Conservation (phyloP, 2,888 invertebrate species). For the Alsophila aescularia region DNA sequence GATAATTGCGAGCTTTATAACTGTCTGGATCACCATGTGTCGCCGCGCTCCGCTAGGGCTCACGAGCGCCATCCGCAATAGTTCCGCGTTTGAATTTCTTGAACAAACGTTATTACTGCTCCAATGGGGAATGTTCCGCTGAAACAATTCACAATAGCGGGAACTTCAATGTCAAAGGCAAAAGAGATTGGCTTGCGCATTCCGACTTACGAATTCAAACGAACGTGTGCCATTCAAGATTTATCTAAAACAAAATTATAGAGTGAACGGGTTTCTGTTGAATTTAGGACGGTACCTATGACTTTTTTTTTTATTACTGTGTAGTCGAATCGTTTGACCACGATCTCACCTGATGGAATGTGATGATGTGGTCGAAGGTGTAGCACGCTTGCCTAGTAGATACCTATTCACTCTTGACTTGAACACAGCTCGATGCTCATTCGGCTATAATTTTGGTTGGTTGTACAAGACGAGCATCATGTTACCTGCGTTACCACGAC, state of each 20-base stretch:
- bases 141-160: conserved; percentile 77
- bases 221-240: conserved; percentile 32
- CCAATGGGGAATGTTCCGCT: conserved; percentile 71
- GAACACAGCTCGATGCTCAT: no score
- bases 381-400: no score
- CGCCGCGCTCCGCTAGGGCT: not conserved
- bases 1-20: not conserved
- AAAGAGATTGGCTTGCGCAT: conserved; percentile 64
- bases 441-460: no score
- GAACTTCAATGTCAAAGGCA: conserved; percentile 74
- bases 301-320: no score
- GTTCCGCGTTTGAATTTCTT: conserved; percentile 78
- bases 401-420: no score
- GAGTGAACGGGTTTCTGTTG: not conserved
- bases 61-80: conserved; percentile 55
- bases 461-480: no score
- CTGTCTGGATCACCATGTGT: not conserved
- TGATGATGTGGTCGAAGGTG: no score
- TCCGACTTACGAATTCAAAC: conserved; percentile 56
- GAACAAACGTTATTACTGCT: conserved; percentile 79
- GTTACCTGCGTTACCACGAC: no score
- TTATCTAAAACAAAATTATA: conserved; percentile 16
- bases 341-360: no score
- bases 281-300: no score
- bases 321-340: no score